phyloP scores from a whole-genome alignment of 2,797 vertebrate genomes.

The Erpetoichthys calabaricus region DNA sequence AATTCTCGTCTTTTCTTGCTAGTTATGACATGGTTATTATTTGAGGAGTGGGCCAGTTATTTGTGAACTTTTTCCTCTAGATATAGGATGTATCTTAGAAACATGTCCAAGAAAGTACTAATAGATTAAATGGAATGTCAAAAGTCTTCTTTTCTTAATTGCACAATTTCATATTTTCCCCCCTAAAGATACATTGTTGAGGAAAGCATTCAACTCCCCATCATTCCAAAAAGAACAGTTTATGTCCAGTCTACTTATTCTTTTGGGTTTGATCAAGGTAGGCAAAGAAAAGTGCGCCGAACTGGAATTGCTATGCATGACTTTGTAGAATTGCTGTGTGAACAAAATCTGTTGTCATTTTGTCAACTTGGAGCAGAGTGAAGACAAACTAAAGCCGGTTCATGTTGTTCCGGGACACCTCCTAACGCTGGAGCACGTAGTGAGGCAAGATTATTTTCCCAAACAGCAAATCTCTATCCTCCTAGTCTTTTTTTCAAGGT shows the following conservation, averaged over 20 bases:
- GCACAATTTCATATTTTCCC: background rate
- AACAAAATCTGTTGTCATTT: background rate
- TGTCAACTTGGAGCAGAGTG: conserved; percentile 53
- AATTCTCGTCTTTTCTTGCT: no score
- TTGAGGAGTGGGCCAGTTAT: no score
- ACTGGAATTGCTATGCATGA: background rate
- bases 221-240: conserved; percentile 71
- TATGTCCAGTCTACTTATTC: conserved; percentile 69
- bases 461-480: conserved; percentile 66
- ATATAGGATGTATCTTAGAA: no score
- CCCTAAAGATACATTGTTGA: conserved; percentile 68
- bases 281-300: conserved; percentile 5
- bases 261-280: conserved; percentile 89
- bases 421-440: conserved; percentile 72
- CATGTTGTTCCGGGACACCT: conserved; percentile 75
- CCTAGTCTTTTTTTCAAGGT: conserved; percentile 74
- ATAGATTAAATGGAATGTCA: no score
- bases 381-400: conserved; percentile 80
- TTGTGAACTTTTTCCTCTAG: no score
- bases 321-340: background rate
- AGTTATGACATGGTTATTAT: no score
- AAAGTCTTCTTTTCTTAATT: no score
- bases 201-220: conserved; percentile 63
- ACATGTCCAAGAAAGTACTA: no score
- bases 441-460: conserved; percentile 86